Evolutionary conservation across 2,797 vertebrate species (phyloP).

Genomic region (Melanotaenia nigrans): DNA sequence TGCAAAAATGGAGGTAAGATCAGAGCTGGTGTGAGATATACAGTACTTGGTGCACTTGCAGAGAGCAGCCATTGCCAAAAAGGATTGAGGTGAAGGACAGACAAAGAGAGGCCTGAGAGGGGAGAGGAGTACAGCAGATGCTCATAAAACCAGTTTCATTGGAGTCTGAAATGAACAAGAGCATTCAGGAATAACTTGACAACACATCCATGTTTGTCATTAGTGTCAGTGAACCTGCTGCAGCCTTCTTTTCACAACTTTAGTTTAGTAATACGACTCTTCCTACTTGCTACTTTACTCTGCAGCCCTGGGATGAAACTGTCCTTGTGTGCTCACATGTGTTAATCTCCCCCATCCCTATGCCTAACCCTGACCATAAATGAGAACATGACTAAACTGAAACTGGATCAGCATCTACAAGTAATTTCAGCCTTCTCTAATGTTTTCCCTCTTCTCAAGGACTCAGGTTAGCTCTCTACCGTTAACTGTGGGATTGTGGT

Average conservation of each 20-base stretch:
- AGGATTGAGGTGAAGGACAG: constrained; percentile 21
- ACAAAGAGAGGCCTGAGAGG: constrained; percentile 45
- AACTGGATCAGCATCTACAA: constrained; percentile 61
- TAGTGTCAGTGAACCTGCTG: constrained; percentile 59
- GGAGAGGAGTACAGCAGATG: constrained; percentile 76
- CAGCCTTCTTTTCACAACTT: constrained; percentile 34
- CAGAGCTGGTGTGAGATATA: constrained; percentile 79
- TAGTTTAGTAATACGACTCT: background rate
- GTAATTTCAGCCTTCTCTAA: constrained; percentile 57
- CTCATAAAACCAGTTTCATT: constrained; percentile 72
- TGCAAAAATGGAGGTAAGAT: constrained; percentile 77
- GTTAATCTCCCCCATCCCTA: constrained; percentile 30
- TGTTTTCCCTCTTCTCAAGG: constrained; percentile 52
- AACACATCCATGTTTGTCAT: constrained; percentile 63
- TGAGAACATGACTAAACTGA: constrained; percentile 46
- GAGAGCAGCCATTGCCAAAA: constrained; percentile 63
- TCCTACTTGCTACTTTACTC: constrained; percentile 22
- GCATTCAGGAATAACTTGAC: constrained; percentile 46
- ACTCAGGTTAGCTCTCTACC: constrained; percentile 54
- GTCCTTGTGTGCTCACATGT: constrained; percentile 27
- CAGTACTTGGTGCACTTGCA: constrained; percentile 77
- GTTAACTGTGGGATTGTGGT: constrained; percentile 84
- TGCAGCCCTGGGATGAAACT: constrained; percentile 40
- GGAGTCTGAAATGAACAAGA: constrained; percentile 45
- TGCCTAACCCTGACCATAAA: constrained; percentile 43